Conservation (phyloP, 2,888 invertebrate species). For the Drosophila anomelani region DNA sequence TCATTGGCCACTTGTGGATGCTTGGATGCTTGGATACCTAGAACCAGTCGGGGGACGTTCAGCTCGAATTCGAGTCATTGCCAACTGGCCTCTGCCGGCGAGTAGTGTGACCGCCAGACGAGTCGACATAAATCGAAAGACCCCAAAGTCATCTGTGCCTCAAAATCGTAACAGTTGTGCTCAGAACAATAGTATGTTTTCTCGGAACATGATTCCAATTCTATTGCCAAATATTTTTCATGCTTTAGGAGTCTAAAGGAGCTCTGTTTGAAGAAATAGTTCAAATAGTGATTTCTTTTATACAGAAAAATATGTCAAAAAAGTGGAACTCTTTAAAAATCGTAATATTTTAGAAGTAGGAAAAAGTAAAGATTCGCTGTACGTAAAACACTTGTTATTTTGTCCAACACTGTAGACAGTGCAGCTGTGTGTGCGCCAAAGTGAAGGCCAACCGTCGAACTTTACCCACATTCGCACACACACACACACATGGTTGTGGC, state of each 20-base stretch:
- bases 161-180: constrained; percentile 51
- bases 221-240: not conserved
- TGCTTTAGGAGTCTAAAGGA: not conserved
- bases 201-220: not conserved
- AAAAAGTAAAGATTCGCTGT: too few species aligned
- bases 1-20: not conserved
- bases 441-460: constrained; percentile 80
- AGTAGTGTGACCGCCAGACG: constrained; percentile 67
- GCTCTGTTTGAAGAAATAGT: not conserved
- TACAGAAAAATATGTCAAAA: not conserved
- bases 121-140: constrained; percentile 74
- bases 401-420: constrained; percentile 13
- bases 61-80: constrained; percentile 70
- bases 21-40: constrained; percentile 7
- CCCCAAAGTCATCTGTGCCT: constrained; percentile 77
- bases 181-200: not conserved
- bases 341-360: not conserved
- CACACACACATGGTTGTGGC: constrained; percentile 17
- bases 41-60: constrained; percentile 41
- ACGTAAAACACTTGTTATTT: not conserved
- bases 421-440: constrained; percentile 43
- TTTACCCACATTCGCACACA: constrained; percentile 77
- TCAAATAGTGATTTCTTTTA: too few species aligned
- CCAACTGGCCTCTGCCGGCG: constrained; percentile 59
- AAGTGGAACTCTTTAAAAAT: not conserved